A percentile compares a stretch with the other conserved stretches of the same genome.
phyloP scores from a whole-genome alignment of 2,113 vertebrate species.

The Dipodomys spectabilis region DNA sequence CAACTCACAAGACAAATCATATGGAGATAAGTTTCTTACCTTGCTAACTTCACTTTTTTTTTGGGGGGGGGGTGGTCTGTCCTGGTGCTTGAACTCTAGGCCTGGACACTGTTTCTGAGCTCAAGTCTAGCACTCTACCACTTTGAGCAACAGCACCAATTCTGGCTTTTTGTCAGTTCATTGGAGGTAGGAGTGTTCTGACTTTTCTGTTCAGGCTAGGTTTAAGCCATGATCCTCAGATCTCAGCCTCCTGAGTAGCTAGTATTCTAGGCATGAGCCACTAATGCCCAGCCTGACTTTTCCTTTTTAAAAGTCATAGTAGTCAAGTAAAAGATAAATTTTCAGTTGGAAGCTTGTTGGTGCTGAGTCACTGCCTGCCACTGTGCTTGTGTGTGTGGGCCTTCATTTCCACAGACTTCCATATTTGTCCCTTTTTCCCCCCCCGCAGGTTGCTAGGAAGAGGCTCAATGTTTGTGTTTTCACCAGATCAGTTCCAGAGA shows the following conservation, averaged over 20 bases:
- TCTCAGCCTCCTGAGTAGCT: no score
- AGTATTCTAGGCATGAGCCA: no score
- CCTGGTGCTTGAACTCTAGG: neutral
- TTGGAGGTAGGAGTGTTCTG: no score
- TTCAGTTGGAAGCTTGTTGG: neutral
- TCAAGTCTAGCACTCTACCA: no score
- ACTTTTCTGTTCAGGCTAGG: no score
- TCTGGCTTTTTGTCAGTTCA: no score
- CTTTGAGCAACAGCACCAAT: no score
- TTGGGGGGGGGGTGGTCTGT: no score
- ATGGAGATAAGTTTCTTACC: neutral
- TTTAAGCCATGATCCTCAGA: no score
- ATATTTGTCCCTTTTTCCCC: conserved; percentile 73
- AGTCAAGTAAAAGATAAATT: neutral
- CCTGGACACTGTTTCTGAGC: no score
- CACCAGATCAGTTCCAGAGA: conserved; percentile 93
- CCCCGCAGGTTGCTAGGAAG: conserved; percentile 93
- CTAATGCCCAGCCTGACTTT: no score
- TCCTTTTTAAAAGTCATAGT: no score
- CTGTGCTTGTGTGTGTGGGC: neutral
- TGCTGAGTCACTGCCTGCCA: neutral
- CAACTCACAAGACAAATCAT: neutral
- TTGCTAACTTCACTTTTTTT: neutral
- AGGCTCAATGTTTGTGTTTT: conserved; percentile 99
- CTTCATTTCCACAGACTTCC: conserved; percentile 46